Evolutionary conservation across 2,797 vertebrate species (phyloP).

Genomic region (Notamacropus eugenii): DNA sequence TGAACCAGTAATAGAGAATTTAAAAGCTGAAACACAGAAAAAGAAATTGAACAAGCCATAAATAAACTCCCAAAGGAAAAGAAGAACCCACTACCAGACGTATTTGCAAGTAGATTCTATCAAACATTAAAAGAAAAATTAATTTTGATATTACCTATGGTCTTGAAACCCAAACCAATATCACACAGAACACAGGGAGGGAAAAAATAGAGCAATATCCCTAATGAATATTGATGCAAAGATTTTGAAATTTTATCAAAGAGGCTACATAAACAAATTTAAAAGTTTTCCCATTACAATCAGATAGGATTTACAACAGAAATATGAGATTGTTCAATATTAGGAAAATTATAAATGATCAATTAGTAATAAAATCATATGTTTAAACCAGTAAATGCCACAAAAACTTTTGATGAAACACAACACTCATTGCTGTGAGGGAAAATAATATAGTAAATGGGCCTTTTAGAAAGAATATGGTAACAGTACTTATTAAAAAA

Average conservation of each 20-base stretch:
- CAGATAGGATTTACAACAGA: neutral
- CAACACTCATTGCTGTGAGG: neutral
- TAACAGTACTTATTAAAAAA: neutral
- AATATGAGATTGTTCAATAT: neutral
- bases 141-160: neutral
- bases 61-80: neutral
- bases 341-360: neutral
- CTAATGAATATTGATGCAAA: neutral
- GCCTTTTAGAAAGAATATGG: neutral
- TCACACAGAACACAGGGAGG: neutral
- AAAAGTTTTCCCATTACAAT: neutral
- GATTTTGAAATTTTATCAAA: neutral
- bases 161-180: neutral
- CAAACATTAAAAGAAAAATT: neutral
- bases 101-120: neutral
- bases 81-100: neutral
- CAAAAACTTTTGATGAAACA: neutral
- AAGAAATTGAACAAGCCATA: neutral
- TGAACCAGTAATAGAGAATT: neutral
- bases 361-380: neutral
- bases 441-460: neutral
- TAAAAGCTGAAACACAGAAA: neutral
- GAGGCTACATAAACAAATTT: neutral
- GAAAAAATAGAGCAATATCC: neutral
- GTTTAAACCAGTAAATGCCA: neutral